Conservation (phyloP, 2,888 invertebrate species). For the Nudaria mundana region DNA sequence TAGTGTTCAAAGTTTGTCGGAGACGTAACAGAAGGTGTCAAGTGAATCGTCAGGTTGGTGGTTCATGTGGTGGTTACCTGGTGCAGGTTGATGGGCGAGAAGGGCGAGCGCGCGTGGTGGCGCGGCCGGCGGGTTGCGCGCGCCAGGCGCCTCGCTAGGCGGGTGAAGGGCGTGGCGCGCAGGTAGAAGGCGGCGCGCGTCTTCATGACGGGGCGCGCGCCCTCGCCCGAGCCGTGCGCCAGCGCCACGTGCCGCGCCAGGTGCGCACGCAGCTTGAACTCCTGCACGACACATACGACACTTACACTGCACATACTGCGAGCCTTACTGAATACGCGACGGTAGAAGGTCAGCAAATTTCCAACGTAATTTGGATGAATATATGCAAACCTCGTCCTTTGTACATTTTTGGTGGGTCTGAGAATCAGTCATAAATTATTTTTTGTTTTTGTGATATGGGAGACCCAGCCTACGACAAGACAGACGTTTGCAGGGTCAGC, state of each 20-base stretch:
- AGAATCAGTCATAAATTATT: too few species aligned
- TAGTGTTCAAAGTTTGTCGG: too few species aligned
- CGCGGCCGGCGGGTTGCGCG: constrained; percentile 89
- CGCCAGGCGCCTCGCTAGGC: constrained; percentile 93
- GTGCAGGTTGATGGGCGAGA: constrained; percentile 87
- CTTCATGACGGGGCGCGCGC: constrained; percentile 96
- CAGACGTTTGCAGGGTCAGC: too few species aligned
- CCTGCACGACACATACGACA: constrained; percentile 58
- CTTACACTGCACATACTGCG: not conserved
- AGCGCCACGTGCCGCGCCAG: constrained; percentile 96
- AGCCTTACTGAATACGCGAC: too few species aligned
- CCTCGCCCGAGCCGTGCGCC: constrained; percentile 88
- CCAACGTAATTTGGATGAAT: too few species aligned
- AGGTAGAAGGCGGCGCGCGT: constrained; percentile 98
- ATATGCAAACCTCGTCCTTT: too few species aligned
- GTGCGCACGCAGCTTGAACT: constrained; percentile 97
- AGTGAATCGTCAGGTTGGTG: too few species aligned
- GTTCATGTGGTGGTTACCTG: constrained; percentile 48
- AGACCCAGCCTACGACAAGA: not conserved
- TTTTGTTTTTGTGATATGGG: not conserved
- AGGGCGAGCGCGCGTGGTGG: constrained; percentile 94
- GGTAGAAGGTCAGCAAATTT: too few species aligned
- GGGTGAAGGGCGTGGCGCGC: constrained; percentile 94
- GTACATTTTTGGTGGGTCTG: too few species aligned
- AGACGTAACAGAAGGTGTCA: too few species aligned